Evolutionary conservation across 2,797 vertebrate genomes (phyloP), one percentile per base, ranked within the genome.

Genomic region (Sparidentex hasta): DNA sequence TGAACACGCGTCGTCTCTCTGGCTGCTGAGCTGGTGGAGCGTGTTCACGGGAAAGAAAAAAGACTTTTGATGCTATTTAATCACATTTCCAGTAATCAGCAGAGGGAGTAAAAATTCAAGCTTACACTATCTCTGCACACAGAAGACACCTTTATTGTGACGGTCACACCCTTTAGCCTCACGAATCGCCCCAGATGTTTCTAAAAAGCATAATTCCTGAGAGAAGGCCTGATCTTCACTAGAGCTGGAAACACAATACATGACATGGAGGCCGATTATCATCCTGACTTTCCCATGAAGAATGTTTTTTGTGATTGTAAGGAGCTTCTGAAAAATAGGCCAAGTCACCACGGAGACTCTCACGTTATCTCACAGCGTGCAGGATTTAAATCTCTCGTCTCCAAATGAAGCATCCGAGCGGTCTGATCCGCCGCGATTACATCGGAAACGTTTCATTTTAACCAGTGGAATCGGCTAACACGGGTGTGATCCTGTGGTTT

Each of bases 1-100:
- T 74, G 65, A 87, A 81, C 62, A 51, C 66, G 57, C 76, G 59
- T 25, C 29, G 73, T 69, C 54, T 83, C 63, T 7, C 48, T 74
- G 5, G 2, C 25, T 25, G 1, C 33, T 55, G 17, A 72, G 56
- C 50, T 12, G 7, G 23, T 61, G 61, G 21, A 33, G 74, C 54
- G 61, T 66, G 18, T 29, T 38, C 70, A 57, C 9, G n/a, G 62
- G 54, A 47, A 65, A 17, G 67, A 68, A 38, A 62, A 61, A 63
- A 27, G 43, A 64, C 47, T 23, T 83, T 78, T 74, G 62, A 70
- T 76, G 76, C 78, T 68, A 21, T 69, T 71, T 48, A 38, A 73
- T 52, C 58, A 72, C 65, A 66, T 74, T 46, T 52, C 20, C 7
- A 25, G 41, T 70, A 72, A 64, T 73, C 41, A 63, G 25, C 20